Conservation (phyloP, 2,113 vertebrate genomes). For the Coptodon rendalli region DNA sequence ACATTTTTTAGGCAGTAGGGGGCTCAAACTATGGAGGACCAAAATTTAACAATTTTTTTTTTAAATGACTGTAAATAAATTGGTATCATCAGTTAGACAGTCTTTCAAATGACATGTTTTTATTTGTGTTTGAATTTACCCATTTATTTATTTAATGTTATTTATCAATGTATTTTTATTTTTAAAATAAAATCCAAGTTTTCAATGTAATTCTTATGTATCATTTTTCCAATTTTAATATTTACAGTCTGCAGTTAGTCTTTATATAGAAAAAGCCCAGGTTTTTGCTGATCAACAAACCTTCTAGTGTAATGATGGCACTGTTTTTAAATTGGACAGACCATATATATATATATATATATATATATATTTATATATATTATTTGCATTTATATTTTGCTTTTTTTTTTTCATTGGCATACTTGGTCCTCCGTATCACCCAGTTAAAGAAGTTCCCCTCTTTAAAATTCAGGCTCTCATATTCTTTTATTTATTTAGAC, state of each 20-base stretch:
- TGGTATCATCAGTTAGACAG: background rate
- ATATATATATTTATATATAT: too few species aligned
- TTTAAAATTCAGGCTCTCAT: background rate
- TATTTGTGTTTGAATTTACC: background rate
- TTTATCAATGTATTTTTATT: background rate
- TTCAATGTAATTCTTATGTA: background rate
- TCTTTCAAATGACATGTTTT: background rate
- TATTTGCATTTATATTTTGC: background rate
- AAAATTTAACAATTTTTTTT: background rate
- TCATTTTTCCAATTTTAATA: background rate
- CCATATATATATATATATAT: fast-evolving
- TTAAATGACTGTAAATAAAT: background rate
- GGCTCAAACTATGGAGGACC: background rate
- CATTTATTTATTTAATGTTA: background rate
- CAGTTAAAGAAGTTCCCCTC: background rate
- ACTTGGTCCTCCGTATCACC: fast-evolving
- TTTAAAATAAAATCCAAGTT: background rate
- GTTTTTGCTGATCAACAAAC: background rate
- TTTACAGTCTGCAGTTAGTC: background rate
- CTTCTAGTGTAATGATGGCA: background rate
- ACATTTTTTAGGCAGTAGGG: background rate
- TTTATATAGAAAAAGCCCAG: background rate
- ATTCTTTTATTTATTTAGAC: background rate
- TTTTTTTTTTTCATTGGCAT: background rate
- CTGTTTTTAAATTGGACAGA: background rate